A percentile compares a stretch with the other conserved stretches of the same genome.
phyloP scores from a whole-genome alignment of 1,140 invertebrate species.

The Magallana ariakensis region DNA sequence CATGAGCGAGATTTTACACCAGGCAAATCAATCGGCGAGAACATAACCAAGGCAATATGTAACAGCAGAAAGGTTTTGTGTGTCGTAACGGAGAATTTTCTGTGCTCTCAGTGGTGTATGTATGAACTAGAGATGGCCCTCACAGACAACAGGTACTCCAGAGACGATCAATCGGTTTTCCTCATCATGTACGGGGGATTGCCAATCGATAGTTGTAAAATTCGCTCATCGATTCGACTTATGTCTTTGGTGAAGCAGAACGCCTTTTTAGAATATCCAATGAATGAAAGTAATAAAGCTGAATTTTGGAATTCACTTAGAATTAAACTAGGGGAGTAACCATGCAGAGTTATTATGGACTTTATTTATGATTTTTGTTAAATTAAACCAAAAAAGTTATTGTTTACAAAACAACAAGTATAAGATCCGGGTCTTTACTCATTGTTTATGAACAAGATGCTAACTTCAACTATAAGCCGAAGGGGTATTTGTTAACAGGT shows the following conservation, averaged over 20 bases:
- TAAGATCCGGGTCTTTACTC: too few species aligned
- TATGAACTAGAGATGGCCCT: conserved; percentile 78
- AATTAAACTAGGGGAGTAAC: not conserved
- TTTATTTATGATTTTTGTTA: too few species aligned
- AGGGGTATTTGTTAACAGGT: too few species aligned
- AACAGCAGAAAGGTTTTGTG: conserved; percentile 63
- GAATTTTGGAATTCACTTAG: conserved; percentile 3
- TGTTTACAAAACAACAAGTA: too few species aligned
- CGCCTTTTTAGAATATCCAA: not conserved
- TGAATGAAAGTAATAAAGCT: not conserved
- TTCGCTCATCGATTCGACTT: not conserved
- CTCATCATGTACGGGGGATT: not conserved
- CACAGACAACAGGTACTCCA: conserved; percentile 31
- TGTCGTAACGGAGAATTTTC: conserved; percentile 64
- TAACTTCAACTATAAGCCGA: too few species aligned
- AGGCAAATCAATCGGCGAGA: conserved; percentile 64
- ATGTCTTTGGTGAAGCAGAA: not conserved
- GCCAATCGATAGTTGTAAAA: not conserved
- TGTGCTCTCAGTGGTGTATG: conserved; percentile 66
- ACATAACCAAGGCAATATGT: conserved; percentile 66
- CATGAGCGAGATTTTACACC: conserved; percentile 70
- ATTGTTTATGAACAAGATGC: too few species aligned
- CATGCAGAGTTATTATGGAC: too few species aligned
- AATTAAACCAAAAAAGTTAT: too few species aligned
- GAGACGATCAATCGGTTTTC: not conserved